phyloP scores from a whole-genome alignment of 2,113 vertebrate genomes.

The Lophotis ruficrista region DNA sequence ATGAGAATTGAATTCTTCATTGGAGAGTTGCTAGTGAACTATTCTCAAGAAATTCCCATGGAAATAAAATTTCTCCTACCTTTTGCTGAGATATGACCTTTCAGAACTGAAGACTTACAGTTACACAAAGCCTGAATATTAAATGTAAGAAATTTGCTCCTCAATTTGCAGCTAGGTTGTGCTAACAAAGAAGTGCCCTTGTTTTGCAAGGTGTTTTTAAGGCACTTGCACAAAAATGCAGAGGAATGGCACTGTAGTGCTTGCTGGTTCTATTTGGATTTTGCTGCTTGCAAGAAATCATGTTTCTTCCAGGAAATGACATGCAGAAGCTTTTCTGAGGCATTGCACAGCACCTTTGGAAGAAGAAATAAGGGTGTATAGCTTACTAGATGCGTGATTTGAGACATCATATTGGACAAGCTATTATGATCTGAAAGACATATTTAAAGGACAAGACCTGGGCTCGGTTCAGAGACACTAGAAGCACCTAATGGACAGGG shows the following conservation, averaged over 20 bases:
- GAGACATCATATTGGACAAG: background rate
- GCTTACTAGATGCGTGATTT: background rate
- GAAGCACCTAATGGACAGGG: background rate
- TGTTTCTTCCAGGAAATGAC: background rate
- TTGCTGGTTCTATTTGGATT: background rate
- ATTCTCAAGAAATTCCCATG: background rate
- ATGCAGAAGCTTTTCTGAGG: constrained; percentile 1
- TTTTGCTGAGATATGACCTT: background rate
- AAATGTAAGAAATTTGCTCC: background rate
- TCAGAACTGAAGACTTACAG: background rate
- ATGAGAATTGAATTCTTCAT: background rate
- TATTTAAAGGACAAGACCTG: background rate
- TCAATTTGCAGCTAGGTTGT: background rate
- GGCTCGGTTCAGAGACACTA: background rate
- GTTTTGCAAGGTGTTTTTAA: background rate
- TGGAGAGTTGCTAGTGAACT: background rate
- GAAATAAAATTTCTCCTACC: background rate
- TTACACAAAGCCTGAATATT: background rate
- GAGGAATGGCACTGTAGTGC: background rate
- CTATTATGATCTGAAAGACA: background rate
- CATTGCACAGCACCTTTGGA: background rate
- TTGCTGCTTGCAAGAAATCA: background rate
- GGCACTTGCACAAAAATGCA: background rate
- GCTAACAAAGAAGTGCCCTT: background rate
- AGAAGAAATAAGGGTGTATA: background rate